These are phyloP conservation scores for Luidia sarsii DNA, from an alignment of 53 echinoderm and acorn worm species.

Conservation along the genomic window DNA sequence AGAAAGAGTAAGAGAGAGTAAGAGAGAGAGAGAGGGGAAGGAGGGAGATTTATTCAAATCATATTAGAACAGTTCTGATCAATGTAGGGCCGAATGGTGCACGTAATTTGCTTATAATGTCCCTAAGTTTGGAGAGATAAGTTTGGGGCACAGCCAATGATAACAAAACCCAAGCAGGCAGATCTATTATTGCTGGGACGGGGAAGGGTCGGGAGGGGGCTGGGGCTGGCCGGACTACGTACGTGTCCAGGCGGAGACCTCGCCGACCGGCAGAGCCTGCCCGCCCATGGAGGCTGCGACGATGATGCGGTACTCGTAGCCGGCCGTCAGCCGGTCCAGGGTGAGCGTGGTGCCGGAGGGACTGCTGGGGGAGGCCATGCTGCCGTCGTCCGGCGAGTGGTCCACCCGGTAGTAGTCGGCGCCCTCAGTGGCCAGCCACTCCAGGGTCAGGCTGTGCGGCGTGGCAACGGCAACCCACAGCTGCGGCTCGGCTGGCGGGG, in stretches of 20 bases:
- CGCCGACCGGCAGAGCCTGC: not conserved
- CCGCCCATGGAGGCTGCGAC: not conserved
- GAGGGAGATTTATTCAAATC: no score
- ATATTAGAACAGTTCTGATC: no score
- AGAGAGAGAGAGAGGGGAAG: no score
- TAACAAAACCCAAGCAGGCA: no score
- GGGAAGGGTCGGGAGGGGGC: not conserved
- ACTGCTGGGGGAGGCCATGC: not conserved
- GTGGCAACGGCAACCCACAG: not conserved
- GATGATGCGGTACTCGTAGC: not conserved
- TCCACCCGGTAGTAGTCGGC: not conserved
- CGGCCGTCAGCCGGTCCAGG: conserved; percentile 14
- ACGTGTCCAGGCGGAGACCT: conserved; percentile 12
- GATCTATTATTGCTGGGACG: no score
- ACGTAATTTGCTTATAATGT: no score
- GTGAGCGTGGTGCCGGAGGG: not conserved
- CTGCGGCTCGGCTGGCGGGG: not conserved
- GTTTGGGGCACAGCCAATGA: no score
- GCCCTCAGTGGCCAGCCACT: not conserved
- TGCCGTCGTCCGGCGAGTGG: conserved; percentile 37
- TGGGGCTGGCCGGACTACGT: not conserved
- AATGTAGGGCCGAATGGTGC: no score
- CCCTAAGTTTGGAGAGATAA: not conserved
- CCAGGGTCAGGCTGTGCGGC: not conserved
- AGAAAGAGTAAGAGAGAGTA: no score